Evolutionary conservation across 2,888 invertebrate genomes (phyloP).

Genomic region (Zaprionus obscuricornis): DNA sequence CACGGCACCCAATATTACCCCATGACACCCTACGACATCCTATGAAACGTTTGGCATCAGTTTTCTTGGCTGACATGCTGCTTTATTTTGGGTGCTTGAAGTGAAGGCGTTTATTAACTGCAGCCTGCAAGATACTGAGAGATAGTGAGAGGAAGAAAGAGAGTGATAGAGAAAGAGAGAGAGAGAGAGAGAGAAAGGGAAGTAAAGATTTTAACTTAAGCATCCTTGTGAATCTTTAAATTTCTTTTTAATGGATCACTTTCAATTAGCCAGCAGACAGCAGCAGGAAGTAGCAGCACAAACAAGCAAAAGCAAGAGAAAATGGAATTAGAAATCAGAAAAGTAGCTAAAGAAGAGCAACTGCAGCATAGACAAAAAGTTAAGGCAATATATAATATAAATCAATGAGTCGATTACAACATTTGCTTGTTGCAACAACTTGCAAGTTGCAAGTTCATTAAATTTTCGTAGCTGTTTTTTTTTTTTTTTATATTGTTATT

Average conservation of each 20-base stretch:
- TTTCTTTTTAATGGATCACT: slow-evolving; percentile 42
- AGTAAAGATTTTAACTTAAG: slow-evolving; percentile 6
- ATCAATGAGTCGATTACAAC: too few species aligned
- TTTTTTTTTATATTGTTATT: too few species aligned
- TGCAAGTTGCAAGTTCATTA: too few species aligned
- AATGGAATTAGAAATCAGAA: slow-evolving; percentile 2
- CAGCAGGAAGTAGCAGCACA: background rate
- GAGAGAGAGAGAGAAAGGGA: background rate
- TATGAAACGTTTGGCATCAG: background rate
- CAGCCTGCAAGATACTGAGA: background rate
- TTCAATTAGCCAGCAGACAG: slow-evolving; percentile 36
- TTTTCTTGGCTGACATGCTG: background rate
- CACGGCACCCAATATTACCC: too few species aligned
- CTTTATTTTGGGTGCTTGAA: slow-evolving; percentile 20
- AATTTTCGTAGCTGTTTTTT: too few species aligned
- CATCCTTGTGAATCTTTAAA: slow-evolving; percentile 28
- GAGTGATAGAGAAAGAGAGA: background rate
- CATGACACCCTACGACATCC: too few species aligned
- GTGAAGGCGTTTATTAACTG: slow-evolving; percentile 19
- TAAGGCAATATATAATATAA: too few species aligned
- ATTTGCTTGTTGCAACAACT: too few species aligned
- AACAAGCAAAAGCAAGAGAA: background rate
- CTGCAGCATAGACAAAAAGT: slow-evolving; percentile 44
- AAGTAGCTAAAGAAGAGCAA: too few species aligned
- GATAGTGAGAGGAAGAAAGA: background rate